Evolutionary conservation across 2,888 invertebrate genomes (phyloP).

Genomic region (Drosophila nr. perissopoda): DNA sequence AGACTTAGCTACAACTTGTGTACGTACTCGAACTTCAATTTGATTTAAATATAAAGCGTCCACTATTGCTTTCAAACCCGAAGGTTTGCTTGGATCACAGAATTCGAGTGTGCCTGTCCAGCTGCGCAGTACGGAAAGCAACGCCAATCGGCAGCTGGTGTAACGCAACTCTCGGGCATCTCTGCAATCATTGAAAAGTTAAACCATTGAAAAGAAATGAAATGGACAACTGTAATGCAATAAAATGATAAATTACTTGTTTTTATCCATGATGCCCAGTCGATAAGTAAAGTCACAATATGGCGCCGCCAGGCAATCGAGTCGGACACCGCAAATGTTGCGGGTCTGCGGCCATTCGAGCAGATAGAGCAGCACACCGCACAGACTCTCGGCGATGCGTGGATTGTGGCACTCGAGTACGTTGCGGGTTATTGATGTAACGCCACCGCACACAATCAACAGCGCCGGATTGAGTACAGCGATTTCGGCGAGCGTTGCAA

Average conservation of each 20-base stretch:
- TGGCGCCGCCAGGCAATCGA: conserved; percentile 95
- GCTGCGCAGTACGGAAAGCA: conserved; percentile 93
- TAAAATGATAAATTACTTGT: conserved; percentile 86
- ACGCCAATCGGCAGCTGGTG: conserved; percentile 92
- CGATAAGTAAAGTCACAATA: conserved; percentile 96
- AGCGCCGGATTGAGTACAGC: conserved; percentile 93
- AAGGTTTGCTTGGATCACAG: conserved; percentile 91
- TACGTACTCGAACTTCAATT: conserved; percentile 93
- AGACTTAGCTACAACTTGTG: not conserved
- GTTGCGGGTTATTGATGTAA: conserved; percentile 92
- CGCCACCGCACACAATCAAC: conserved; percentile 92
- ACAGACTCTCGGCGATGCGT: conserved; percentile 94
- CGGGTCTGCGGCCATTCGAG: conserved; percentile 94
- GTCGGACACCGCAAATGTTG: conserved; percentile 90
- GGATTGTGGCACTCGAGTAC: conserved; percentile 94
- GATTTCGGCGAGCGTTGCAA: conserved; percentile 95
- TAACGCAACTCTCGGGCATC: conserved; percentile 93
- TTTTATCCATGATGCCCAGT: conserved; percentile 89
- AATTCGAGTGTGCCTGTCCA: conserved; percentile 96
- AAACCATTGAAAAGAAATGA: not conserved
- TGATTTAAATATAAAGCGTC: conserved; percentile 94
- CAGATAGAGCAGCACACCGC: conserved; percentile 93
- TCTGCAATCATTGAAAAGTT: conserved; percentile 82
- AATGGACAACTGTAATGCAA: not conserved
- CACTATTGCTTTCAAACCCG: conserved; percentile 91